phyloP scores from a whole-genome alignment of 2,797 vertebrate genomes.

The Salmo trutta region DNA sequence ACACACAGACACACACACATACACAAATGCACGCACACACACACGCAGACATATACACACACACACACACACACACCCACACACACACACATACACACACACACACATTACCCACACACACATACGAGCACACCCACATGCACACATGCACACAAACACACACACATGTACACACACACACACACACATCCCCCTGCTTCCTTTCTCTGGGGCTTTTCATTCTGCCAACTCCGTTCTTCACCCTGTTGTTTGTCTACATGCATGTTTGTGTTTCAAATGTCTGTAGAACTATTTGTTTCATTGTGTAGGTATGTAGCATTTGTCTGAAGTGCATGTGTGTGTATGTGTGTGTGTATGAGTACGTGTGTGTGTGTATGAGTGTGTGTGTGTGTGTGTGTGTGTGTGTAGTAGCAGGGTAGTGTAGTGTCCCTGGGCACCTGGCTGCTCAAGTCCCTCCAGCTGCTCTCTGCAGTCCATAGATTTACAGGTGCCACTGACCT shows the following conservation, averaged over 20 bases:
- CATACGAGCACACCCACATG: too few relatives aligned
- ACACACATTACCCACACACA: neutral
- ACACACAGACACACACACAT: too few relatives aligned
- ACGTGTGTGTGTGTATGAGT: neutral
- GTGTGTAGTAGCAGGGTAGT: slow-evolving; percentile 45
- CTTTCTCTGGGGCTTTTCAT: too few relatives aligned
- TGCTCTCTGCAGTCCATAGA: slow-evolving; percentile 74
- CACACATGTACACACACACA: too few relatives aligned
- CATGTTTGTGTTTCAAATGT: neutral
- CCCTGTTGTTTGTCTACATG: neutral
- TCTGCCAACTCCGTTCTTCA: neutral
- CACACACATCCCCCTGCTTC: too few relatives aligned
- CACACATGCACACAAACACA: too few relatives aligned
- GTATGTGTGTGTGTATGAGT: neutral
- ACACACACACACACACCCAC: neutral
- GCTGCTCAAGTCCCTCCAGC: slow-evolving; percentile 73
- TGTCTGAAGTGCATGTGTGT: neutral
- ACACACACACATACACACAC: neutral
- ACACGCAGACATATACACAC: neutral
- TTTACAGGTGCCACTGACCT: slow-evolving; percentile 87
- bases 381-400: slow-evolving; percentile 22
- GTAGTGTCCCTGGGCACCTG: slow-evolving; percentile 61
- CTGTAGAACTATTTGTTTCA: neutral
- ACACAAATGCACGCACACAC: too few relatives aligned
- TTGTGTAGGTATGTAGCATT: neutral